These are phyloP conservation scores for Eulithis prunata DNA, from an alignment of 2,888 invertebrate genomes.

Conservation along the genomic window DNA sequence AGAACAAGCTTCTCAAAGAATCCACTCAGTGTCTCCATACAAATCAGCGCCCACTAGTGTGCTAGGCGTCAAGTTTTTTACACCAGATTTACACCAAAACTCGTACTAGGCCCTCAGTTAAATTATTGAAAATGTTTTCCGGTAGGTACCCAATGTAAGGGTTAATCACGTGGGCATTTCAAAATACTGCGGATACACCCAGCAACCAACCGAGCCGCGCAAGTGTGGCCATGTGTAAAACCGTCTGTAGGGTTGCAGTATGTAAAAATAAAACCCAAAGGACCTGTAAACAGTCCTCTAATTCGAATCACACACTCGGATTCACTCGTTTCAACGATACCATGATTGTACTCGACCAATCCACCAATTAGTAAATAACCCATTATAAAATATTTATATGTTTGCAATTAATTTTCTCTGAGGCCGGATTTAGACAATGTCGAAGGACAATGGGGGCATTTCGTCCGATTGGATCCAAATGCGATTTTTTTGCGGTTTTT, in stretches of 20 bases:
- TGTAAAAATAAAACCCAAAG: constrained; percentile 60
- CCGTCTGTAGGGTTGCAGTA: constrained; percentile 63
- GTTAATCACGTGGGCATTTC: constrained; percentile 23
- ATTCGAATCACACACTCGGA: constrained; percentile 79
- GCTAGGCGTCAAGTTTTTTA: no score
- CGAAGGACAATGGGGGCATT: constrained; percentile 63
- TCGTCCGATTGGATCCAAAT: constrained; percentile 56
- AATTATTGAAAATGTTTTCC: no score
- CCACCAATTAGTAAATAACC: constrained; percentile 76
- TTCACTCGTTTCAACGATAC: constrained; percentile 76
- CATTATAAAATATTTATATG: constrained; percentile 63
- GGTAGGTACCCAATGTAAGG: background rate
- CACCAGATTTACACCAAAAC: no score
- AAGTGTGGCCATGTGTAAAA: constrained; percentile 76
- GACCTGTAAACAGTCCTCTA: constrained; percentile 77
- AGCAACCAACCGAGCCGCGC: constrained; percentile 45
- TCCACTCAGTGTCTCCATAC: no score
- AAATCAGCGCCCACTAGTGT: no score
- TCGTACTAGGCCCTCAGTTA: no score
- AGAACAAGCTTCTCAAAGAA: no score
- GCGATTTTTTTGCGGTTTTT: constrained; percentile 57
- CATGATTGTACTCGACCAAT: constrained; percentile 61
- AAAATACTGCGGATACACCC: constrained; percentile 24
- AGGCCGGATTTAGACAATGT: constrained; percentile 70
- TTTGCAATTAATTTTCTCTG: constrained; percentile 54